A percentile compares a stretch with the other conserved stretches of the same genome.
Conservation (phyloP, 2,113 vertebrate genomes). For the Bucco capensis region DNA sequence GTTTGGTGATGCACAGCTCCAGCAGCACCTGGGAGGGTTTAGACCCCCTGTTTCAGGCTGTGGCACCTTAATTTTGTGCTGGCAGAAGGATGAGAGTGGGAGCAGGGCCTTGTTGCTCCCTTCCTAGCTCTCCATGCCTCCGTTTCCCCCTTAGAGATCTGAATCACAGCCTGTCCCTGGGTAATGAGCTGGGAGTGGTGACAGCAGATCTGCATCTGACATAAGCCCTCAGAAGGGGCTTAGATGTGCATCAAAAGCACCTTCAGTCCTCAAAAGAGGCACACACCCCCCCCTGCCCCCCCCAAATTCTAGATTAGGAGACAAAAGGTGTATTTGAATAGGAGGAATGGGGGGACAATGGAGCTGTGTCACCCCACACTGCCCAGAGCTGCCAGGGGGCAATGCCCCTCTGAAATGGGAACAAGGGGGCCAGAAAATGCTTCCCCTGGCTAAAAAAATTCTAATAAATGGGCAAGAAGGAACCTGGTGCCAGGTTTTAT, state of each 20-base stretch:
- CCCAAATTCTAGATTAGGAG: neutral
- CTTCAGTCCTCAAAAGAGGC: neutral
- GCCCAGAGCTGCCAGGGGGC: neutral
- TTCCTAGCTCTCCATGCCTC: neutral
- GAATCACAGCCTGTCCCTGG: fast-evolving
- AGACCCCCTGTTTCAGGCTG: fast-evolving
- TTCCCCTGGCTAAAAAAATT: fast-evolving
- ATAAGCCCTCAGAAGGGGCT: fast-evolving
- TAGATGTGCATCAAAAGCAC: neutral
- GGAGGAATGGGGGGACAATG: neutral
- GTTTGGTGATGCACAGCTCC: too few species aligned
- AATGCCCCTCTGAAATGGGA: neutral
- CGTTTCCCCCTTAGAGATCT: neutral
- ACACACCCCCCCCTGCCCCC: too few species aligned
- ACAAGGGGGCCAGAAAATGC: neutral
- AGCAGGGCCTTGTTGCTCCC: neutral
- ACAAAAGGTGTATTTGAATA: neutral
- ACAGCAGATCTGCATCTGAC: fast-evolving
- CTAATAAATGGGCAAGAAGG: neutral
- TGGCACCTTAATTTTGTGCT: fast-evolving
- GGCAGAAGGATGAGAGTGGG: neutral
- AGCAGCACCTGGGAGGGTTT: neutral
- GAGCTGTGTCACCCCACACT: neutral
- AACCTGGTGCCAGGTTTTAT: neutral
- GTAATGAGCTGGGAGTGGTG: fast-evolving